Evolutionary conservation across 2,888 invertebrate species (phyloP), one percentile per base, ranked within the genome.

Genomic region (Tillus elongatus): DNA sequence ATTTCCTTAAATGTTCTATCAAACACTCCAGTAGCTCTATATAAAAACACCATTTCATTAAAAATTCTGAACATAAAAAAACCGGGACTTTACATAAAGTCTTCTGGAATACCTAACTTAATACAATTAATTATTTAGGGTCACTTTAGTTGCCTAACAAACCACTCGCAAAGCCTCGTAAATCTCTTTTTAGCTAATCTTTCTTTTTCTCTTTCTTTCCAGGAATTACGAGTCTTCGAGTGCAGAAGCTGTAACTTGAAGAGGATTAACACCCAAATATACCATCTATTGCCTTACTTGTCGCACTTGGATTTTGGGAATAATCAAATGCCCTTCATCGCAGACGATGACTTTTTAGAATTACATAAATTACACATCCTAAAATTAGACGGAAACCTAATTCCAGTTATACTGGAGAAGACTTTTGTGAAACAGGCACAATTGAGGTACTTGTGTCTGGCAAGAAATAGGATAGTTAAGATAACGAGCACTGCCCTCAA

Each of bases 191-290:
- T n/a, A n/a, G n/a, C n/a, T n/a, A n/a, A n/a, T n/a, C n/a, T n/a
- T n/a, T n/a, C n/a, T n/a, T n/a, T n/a, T 38, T 31, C 32, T 39
- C 42, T 46, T 52, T 45, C 44, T 42, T 73, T 75, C 41, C 76
- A 82, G 72, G 77, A 79, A 52, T 67, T 88, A 42, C 73, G 73
- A 57, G 67, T 75, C 42, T 74, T 88, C 47, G 77, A 77, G 56
- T 84, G 87, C 60, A 73, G 85, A 47, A 69, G 72, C 46, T 88
- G 87, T 63, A 71, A 75, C 38, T 64, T 88, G 48, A 72, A 75
- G 52, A 75, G 80, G 60, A 75, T 87, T 52, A 86, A 87, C 67
- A 77, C 82, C 6, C 81, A 83, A 60, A 74, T 87, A 52, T 86
- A 85, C 66, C 79, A 83, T 60, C 71, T 84, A 52, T 73, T 82